Evolutionary conservation across 2,113 vertebrate species (phyloP).

Genomic region (human): DNA sequence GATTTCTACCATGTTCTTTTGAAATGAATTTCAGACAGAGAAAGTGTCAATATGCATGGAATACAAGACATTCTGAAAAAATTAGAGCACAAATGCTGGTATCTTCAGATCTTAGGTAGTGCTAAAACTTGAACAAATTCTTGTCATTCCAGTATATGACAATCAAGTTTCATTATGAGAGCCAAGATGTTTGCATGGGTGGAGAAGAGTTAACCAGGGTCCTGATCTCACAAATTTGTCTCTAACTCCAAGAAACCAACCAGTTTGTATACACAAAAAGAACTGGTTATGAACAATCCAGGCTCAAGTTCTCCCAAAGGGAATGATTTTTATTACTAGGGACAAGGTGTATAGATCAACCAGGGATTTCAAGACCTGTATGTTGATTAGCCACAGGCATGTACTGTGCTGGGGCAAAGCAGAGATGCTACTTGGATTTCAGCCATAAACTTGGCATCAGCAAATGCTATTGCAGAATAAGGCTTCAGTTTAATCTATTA

Average conservation of each 20-base stretch:
- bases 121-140: constrained; percentile 17
- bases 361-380: background rate
- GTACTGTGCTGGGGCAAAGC: background rate
- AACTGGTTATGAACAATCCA: background rate
- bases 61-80: constrained; percentile 32
- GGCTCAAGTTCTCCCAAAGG: background rate
- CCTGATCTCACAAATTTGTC: background rate
- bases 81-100: background rate
- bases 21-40: constrained; percentile 34
- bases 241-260: constrained; percentile 4
- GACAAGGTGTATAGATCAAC: background rate
- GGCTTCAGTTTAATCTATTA: background rate
- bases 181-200: background rate
- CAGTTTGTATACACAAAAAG: background rate
- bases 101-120: background rate
- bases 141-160: background rate
- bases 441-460: background rate
- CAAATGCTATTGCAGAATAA: background rate
- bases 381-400: background rate
- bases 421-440: background rate
- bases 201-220: background rate
- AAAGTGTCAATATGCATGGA: background rate
- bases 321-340: background rate
- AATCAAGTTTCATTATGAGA: constrained; percentile 44
- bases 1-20: background rate